Conservation (phyloP, 2,888 invertebrate genomes). For the Stramonita haemastoma region DNA sequence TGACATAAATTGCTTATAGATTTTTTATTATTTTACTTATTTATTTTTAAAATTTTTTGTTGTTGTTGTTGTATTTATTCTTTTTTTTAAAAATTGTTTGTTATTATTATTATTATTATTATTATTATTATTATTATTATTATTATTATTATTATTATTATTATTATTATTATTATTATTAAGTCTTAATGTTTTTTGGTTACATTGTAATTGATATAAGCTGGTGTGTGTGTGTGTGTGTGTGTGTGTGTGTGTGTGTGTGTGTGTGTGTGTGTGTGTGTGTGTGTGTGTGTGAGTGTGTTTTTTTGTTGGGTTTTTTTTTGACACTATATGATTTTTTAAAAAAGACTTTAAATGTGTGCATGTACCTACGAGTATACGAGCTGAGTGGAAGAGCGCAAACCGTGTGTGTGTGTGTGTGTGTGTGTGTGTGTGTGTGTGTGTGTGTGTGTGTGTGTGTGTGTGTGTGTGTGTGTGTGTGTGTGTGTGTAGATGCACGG, state of each 20-base stretch:
- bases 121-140: neutral
- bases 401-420: neutral
- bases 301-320: no score
- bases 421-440: neutral
- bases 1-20: no score
- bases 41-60: no score
- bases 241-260: slow-evolving; percentile 11
- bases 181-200: neutral
- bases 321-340: no score
- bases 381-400: neutral
- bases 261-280: slow-evolving; percentile 1
- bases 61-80: neutral
- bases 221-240: neutral
- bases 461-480: slow-evolving; percentile 9
- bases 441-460: neutral
- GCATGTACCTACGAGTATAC: no score
- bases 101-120: neutral
- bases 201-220: neutral
- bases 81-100: neutral
- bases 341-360: no score
- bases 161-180: no score
- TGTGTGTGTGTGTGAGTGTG: slow-evolving; percentile 1
- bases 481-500: neutral
- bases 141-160: neutral
- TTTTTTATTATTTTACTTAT: no score